Evolutionary conservation across 2,888 invertebrate genomes (phyloP).

Genomic region (Anodontia alba): DNA sequence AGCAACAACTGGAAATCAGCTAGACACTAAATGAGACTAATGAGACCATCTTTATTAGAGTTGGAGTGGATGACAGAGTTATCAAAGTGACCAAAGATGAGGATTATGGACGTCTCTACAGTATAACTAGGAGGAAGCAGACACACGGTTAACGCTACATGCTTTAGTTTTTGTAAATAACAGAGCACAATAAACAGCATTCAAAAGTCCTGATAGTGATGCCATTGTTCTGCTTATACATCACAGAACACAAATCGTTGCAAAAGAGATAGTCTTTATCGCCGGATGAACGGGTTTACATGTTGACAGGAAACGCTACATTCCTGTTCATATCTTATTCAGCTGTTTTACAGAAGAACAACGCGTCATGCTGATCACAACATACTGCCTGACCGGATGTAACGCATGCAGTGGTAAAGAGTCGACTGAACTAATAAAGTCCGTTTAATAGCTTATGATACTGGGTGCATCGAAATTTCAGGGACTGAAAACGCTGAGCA

Average conservation of each 20-base stretch:
- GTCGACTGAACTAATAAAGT: not conserved
- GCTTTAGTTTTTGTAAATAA: not conserved
- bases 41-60: slow-evolving; percentile 5
- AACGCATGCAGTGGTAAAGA: not conserved
- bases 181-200: slow-evolving; percentile 2
- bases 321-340: not conserved
- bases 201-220: slow-evolving; percentile 32
- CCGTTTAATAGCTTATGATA: not conserved
- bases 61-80: not conserved
- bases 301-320: not conserved
- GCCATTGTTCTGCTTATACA: slow-evolving; percentile 23
- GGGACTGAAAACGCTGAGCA: not conserved
- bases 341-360: not conserved
- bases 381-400: not conserved
- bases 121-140: slow-evolving; percentile 34
- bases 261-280: not conserved
- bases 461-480: not conserved
- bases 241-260: slow-evolving; percentile 16
- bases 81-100: not conserved
- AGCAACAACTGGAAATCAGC: not conserved
- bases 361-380: not conserved
- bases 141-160: slow-evolving; percentile 27
- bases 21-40: not conserved
- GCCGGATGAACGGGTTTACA: not conserved
- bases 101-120: not conserved